Conservation (phyloP, 2,113 vertebrate species). For the Willisornis vidua region DNA sequence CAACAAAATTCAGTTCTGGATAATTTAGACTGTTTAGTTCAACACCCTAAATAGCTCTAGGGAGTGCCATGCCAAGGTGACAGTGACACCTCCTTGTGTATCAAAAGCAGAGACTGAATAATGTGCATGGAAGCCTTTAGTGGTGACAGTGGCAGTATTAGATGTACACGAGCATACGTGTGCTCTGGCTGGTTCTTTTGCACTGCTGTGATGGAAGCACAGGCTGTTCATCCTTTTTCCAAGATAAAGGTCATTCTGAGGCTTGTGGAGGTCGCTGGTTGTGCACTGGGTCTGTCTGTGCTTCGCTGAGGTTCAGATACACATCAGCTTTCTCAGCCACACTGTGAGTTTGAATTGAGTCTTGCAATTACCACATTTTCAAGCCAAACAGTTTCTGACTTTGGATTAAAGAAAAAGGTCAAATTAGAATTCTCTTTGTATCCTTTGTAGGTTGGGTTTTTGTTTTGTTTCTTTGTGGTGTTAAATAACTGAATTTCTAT, state of each 20-base stretch:
- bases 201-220: neutral
- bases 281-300: neutral
- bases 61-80: neutral
- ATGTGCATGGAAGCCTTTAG: neutral
- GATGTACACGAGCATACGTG: neutral
- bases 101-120: neutral
- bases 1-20: neutral
- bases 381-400: conserved; percentile 3
- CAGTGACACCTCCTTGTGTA: neutral
- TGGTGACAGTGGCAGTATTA: neutral
- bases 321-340: neutral
- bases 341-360: neutral
- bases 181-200: neutral
- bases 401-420: conserved; percentile 45
- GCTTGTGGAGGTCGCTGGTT: neutral
- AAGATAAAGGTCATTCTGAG: neutral
- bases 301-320: neutral
- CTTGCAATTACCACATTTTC: neutral
- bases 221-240: neutral
- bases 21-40: neutral
- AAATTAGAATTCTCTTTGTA: conserved; percentile 9
- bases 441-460: neutral
- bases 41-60: neutral
- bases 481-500: conserved; percentile 15
- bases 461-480: conserved; percentile 6